A percentile compares a stretch with the other conserved stretches of the same genome.
Evolutionary conservation across 2,888 invertebrate species (phyloP).

Genomic region (Polyommatus icarus): DNA sequence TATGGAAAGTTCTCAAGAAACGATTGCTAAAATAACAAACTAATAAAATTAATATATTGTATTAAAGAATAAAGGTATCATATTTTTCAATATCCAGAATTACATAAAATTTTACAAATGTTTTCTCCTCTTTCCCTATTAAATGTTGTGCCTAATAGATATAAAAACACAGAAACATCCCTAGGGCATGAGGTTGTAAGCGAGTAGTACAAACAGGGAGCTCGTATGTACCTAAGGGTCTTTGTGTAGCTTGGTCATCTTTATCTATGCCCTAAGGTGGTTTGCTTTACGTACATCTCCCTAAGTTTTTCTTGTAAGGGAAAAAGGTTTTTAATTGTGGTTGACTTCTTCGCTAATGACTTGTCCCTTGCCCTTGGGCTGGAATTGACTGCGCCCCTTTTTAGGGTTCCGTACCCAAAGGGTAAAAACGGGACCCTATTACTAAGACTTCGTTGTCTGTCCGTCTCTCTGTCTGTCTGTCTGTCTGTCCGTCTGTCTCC

Average conservation of each 20-base stretch:
- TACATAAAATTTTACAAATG: background rate
- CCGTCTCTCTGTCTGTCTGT: too few species aligned
- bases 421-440: too few species aligned
- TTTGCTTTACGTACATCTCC: background rate
- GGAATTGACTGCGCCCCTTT: background rate
- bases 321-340: conserved; percentile 9
- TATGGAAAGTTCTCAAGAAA: too few species aligned
- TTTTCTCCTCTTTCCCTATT: background rate
- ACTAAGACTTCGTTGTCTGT: too few species aligned
- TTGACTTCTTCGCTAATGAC: background rate
- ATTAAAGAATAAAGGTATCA: background rate
- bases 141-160: background rate
- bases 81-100: background rate
- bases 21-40: too few species aligned
- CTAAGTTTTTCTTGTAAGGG: background rate
- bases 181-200: background rate
- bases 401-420: background rate
- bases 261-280: background rate
- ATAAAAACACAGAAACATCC: background rate
- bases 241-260: conserved; percentile 4
- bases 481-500: too few species aligned
- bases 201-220: background rate
- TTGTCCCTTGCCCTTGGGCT: background rate
- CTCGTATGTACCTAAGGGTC: background rate
- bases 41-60: background rate